These are phyloP conservation scores for Daubentonia madagascariensis DNA, from an alignment of 2,113 vertebrate genomes.

Conservation along the genomic window DNA sequence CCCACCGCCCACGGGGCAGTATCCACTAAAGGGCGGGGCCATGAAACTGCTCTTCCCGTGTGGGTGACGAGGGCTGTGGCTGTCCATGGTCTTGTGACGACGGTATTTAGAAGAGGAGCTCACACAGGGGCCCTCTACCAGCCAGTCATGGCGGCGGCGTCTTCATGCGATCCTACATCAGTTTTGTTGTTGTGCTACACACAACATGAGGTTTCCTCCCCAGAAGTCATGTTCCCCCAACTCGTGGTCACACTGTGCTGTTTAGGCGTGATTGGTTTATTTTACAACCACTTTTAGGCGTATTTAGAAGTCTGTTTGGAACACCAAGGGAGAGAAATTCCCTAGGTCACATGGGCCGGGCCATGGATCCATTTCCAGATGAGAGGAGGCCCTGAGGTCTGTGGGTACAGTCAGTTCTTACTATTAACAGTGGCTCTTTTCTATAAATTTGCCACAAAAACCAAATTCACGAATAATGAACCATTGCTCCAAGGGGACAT, in stretches of 20 bases:
- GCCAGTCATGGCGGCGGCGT: accelerated
- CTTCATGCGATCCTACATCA: accelerated
- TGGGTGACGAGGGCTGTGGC: neutral
- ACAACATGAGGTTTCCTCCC: neutral
- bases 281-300: neutral
- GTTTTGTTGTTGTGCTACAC: accelerated
- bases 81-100: accelerated
- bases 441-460: neutral
- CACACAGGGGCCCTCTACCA: accelerated
- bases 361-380: neutral
- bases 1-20: accelerated
- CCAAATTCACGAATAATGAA: too few species aligned
- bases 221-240: neutral
- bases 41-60: accelerated
- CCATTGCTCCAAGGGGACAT: too few species aligned
- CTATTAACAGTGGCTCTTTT: neutral
- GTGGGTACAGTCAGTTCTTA: neutral
- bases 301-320: neutral
- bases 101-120: accelerated
- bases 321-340: accelerated
- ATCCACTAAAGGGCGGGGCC: too few species aligned
- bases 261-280: neutral
- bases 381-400: neutral
- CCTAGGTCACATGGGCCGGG: neutral
- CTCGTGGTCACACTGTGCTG: accelerated